Evolutionary conservation across 2,113 vertebrate species (phyloP).

Genomic region (Gobio gobio): DNA sequence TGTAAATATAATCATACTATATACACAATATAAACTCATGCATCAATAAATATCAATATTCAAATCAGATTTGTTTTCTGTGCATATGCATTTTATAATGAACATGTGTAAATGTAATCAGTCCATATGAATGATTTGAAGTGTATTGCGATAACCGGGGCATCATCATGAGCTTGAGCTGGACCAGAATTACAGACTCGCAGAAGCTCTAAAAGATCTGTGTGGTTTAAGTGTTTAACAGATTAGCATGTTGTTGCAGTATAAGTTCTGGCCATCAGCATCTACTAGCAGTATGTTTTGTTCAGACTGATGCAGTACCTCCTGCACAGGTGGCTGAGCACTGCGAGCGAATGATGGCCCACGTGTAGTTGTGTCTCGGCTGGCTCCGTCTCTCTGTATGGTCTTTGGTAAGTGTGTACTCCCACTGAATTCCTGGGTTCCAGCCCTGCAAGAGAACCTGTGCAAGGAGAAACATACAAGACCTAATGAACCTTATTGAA

Average conservation of each 20-base stretch:
- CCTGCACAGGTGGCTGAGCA: conserved; percentile 86
- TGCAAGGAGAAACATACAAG: conserved; percentile 1
- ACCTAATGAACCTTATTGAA: neutral
- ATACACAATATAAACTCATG: too few species aligned
- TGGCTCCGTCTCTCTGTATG: conserved; percentile 65
- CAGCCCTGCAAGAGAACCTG: conserved; percentile 86
- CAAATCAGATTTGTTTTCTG: neutral
- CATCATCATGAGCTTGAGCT: neutral
- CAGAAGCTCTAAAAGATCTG: neutral
- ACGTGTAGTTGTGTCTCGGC: conserved; percentile 80
- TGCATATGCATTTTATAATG: neutral
- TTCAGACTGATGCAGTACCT: conserved; percentile 70
- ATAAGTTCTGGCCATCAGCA: neutral
- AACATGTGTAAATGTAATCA: neutral
- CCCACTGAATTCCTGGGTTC: conserved; percentile 86
- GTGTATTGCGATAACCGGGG: neutral
- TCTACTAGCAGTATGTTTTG: neutral
- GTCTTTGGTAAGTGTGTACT: conserved; percentile 78
- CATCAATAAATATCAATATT: neutral
- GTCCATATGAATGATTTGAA: neutral
- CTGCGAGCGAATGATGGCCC: conserved; percentile 81
- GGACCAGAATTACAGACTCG: neutral
- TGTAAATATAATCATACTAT: neutral
- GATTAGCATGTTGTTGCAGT: neutral
- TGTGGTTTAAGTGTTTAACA: neutral